A percentile compares a stretch with the other conserved stretches of the same genome.
Conservation (phyloP, 2,797 vertebrate genomes). For the Coccyzus lansbergi region DNA sequence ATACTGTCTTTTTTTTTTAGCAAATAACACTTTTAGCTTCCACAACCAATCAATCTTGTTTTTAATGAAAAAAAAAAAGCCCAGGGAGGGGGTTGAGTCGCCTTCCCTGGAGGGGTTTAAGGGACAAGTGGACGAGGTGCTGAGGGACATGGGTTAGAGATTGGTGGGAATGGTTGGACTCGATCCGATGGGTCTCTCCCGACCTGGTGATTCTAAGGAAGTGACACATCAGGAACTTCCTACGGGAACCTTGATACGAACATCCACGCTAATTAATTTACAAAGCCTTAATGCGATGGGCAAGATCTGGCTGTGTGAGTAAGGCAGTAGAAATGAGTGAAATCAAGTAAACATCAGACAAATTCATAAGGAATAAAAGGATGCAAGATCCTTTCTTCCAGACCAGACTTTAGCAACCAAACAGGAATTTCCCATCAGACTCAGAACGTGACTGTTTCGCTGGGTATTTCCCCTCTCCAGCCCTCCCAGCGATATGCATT, state of each 20-base stretch:
- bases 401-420: not conserved
- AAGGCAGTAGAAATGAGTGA: not conserved
- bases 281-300: not conserved
- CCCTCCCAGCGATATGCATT: not conserved
- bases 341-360: not conserved
- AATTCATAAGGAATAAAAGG: not conserved
- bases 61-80: too few species aligned
- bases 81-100: too few species aligned
- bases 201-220: too few species aligned
- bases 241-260: not conserved
- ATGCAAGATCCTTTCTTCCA: conserved; percentile 21
- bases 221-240: not conserved
- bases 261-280: not conserved
- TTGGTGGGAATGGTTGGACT: too few species aligned
- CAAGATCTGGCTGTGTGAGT: not conserved
- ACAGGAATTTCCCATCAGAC: not conserved
- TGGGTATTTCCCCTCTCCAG: not conserved
- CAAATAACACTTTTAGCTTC: not conserved
- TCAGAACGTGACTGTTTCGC: not conserved
- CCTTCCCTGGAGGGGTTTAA: too few species aligned
- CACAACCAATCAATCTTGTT: not conserved
- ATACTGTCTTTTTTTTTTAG: not conserved
- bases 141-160: too few species aligned
- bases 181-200: too few species aligned
- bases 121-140: too few species aligned